Evolutionary conservation across 2,797 vertebrate genomes (phyloP), one percentile per base, ranked within the genome.

Genomic region (Pipistrellus nathusii): DNA sequence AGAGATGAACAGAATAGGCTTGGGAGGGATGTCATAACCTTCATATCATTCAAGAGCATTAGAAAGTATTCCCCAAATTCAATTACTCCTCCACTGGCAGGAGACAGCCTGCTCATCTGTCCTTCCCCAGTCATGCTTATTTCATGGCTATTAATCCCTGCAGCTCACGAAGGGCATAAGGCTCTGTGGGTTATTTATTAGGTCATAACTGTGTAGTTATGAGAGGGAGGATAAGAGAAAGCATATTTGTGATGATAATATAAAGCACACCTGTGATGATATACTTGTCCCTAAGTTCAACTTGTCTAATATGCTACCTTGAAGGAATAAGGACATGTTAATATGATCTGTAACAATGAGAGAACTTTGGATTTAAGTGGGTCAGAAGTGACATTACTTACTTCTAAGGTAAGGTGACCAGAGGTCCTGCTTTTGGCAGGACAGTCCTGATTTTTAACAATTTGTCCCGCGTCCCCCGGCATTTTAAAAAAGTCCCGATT

Each of bases 241-340:
- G 27, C 59, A 62, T 12, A 14, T 86, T 83, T 62, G 14, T 94
- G 84, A 55, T 94, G 83, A 51, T 86, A 13, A 94, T 78, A 62
- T 78, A 85, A 83, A 73, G 9, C 59, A 53, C 46, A 77, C 32
- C 35, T 25, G 4, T 77, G 57, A 77, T 92, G 69, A 94, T 72
- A 59, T 25, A 92, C 80, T 62, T 72, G 76, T 91, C 21, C 59
- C n/a, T 48, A 93, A 30, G 55, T 72, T 95, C 72, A 41, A 0
- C 53, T 91, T 62, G 17, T 46, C 55, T 95, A 81, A 48, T 32
- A 41, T 1, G 11, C 41, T 8, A 32, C 51, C 87, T 91, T 86
- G 75, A 94, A 64, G 64, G 38, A 89, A 20, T 8, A 72, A 11
- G 44, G 55, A 75, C 27, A 51, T 3, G 1, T 32, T 62, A 4